These are phyloP conservation scores for Spongia lamella DNA, from an alignment of 37 sponge, comb jelly and placozoan genomes.

Conservation along the genomic window DNA sequence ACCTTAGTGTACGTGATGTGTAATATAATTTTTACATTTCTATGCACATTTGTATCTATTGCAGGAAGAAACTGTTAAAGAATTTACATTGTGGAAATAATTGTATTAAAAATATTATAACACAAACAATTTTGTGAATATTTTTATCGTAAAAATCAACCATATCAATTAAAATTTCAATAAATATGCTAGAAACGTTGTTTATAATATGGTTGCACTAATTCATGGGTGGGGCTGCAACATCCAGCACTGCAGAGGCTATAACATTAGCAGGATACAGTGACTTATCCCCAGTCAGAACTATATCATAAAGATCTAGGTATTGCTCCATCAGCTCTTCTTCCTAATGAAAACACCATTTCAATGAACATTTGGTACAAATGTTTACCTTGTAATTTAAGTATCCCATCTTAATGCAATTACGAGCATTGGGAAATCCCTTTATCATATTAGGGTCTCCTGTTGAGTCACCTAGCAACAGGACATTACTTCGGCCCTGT, in stretches of 20 bases:
- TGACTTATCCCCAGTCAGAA: constrained; percentile 58
- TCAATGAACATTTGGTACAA: neutral
- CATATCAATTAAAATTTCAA: too few relatives aligned
- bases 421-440: constrained; percentile 24
- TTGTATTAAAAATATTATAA: too few relatives aligned
- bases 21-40: too few relatives aligned
- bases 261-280: constrained; percentile 47
- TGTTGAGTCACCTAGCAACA: constrained; percentile 76
- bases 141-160: too few relatives aligned
- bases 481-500: constrained; percentile 60
- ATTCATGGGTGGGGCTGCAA: too few relatives aligned
- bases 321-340: constrained; percentile 41
- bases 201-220: too few relatives aligned
- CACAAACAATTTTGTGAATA: too few relatives aligned
- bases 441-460: constrained; percentile 75
- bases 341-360: constrained; percentile 29
- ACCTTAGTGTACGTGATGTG: too few relatives aligned
- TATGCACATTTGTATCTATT: too few relatives aligned
- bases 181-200: too few relatives aligned
- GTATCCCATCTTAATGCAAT: constrained; percentile 75
- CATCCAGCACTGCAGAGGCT: neutral
- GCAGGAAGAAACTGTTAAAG: too few relatives aligned
- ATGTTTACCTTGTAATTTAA: constrained; percentile 61
- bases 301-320: constrained; percentile 63
- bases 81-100: too few relatives aligned